A percentile compares a stretch with the other conserved stretches of the same genome.
Conservation (phyloP, 2,797 vertebrate species). For the Diceros bicornis region DNA sequence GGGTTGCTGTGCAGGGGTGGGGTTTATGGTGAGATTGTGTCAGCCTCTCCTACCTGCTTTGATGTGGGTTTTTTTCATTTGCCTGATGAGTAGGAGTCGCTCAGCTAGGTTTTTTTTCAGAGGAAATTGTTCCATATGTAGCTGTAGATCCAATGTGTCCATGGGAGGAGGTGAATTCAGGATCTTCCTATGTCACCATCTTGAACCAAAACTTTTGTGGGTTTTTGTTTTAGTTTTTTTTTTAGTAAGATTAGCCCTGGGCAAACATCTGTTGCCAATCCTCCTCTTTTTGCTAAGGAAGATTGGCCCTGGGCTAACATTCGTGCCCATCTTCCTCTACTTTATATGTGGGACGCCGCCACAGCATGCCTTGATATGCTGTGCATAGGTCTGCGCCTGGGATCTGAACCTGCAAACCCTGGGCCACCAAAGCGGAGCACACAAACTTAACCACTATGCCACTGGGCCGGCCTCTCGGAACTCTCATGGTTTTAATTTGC, state of each 20-base stretch:
- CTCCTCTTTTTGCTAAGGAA: too few species aligned
- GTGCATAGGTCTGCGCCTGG: too few species aligned
- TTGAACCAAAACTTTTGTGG: background rate
- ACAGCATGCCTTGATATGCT: too few species aligned
- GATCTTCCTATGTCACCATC: background rate
- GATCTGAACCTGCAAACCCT: too few species aligned
- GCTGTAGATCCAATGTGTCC: background rate
- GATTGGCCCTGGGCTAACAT: too few species aligned
- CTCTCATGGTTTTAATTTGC: background rate
- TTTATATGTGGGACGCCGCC: too few species aligned
- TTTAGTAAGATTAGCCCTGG: too few species aligned
- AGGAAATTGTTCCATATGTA: background rate
- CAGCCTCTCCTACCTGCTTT: background rate
- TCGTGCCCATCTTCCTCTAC: too few species aligned
- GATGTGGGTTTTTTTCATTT: background rate
- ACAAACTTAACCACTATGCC: too few species aligned
- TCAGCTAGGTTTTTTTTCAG: background rate
- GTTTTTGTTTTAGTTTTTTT: too few species aligned
- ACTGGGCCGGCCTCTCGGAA: background rate
- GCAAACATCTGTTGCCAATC: too few species aligned
- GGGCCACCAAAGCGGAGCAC: too few species aligned
- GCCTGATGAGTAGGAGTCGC: background rate
- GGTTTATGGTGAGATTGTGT: background rate
- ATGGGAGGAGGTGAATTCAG: background rate
- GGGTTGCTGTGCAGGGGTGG: background rate